Evolutionary conservation across 2,113 vertebrate genomes (phyloP).

Genomic region (Caretta caretta): DNA sequence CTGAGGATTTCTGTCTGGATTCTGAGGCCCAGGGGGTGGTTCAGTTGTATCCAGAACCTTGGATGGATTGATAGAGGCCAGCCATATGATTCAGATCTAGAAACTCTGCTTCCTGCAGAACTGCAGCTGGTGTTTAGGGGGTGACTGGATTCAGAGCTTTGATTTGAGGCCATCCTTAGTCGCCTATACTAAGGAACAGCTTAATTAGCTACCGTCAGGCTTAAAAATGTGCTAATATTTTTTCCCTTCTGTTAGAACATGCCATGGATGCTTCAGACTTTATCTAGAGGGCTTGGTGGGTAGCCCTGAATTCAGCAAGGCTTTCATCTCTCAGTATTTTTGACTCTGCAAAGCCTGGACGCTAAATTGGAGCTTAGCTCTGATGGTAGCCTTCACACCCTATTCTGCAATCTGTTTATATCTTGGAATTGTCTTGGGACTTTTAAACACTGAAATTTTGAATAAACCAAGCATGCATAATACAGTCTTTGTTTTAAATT

Average conservation of each 20-base stretch:
- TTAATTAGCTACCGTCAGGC: not conserved
- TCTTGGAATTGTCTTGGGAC: slow-evolving; percentile 25
- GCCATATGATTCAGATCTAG: not conserved
- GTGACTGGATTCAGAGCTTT: not conserved
- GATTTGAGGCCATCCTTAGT: not conserved
- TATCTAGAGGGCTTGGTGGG: not conserved
- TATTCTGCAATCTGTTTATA: slow-evolving; percentile 40
- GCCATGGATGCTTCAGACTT: not conserved
- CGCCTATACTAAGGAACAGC: not conserved
- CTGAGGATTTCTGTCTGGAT: not conserved
- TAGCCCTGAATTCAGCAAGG: not conserved
- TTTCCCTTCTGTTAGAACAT: not conserved
- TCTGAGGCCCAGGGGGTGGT: not conserved
- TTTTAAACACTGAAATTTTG: slow-evolving; percentile 61
- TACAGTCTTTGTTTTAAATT: slow-evolving; percentile 72
- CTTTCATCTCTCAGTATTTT: not conserved
- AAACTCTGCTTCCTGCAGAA: not conserved
- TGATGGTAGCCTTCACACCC: not conserved
- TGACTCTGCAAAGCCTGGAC: not conserved
- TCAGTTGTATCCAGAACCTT: not conserved
- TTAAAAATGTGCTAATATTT: not conserved
- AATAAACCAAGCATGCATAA: slow-evolving; percentile 60
- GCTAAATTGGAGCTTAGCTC: not conserved
- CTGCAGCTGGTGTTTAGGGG: not conserved
- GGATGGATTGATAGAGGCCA: not conserved